Evolutionary conservation across 2,888 invertebrate species (phyloP).

Genomic region (Chirona hameri): DNA sequence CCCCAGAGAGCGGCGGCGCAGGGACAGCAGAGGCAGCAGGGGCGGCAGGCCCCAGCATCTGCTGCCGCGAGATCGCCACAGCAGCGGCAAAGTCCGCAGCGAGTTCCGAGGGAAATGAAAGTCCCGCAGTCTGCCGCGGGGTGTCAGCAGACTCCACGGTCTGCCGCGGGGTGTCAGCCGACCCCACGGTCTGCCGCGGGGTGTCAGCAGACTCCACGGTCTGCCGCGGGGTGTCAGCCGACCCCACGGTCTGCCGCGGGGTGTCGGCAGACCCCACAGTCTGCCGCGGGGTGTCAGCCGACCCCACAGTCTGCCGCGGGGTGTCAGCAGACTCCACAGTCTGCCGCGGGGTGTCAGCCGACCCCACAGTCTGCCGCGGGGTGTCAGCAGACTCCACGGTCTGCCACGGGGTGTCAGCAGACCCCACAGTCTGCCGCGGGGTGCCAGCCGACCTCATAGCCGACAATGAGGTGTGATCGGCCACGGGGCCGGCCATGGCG

Average conservation of each 20-base stretch:
- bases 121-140: too few species aligned
- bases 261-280: not conserved
- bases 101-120: too few species aligned
- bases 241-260: not conserved
- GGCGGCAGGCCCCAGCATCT: too few species aligned
- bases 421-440: not conserved
- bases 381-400: not conserved
- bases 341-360: not conserved
- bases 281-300: not conserved
- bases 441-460: not conserved
- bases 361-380: not conserved
- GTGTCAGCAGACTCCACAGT: not conserved
- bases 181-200: too few species aligned
- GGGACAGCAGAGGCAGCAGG: too few species aligned
- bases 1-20: not conserved
- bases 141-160: not conserved
- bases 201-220: not conserved
- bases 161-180: not conserved
- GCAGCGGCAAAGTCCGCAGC: too few species aligned
- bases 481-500: not conserved
- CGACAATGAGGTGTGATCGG: not conserved
- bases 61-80: too few species aligned
- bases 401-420: not conserved
- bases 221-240: not conserved
- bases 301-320: not conserved